Conservation (phyloP, 1,140 invertebrate species). For the Drosophila sproati region DNA sequence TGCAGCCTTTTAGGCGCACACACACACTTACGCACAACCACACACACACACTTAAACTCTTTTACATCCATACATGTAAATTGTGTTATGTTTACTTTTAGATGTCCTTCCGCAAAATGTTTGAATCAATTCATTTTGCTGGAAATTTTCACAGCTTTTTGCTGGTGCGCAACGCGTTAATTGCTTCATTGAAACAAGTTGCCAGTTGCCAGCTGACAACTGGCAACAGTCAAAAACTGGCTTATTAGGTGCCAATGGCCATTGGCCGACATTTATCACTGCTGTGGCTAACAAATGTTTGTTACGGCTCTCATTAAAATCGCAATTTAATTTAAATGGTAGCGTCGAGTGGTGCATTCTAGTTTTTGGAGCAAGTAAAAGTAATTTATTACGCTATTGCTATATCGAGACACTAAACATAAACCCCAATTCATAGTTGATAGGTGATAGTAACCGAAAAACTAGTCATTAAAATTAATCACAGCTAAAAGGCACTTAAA, state of each 20-base stretch:
- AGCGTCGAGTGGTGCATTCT: conserved; percentile 37
- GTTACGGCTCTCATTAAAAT: conserved; percentile 44
- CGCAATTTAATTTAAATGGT: conserved; percentile 61
- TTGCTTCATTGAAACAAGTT: conserved; percentile 82
- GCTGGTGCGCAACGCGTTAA: conserved; percentile 48
- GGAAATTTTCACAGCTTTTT: conserved; percentile 53
- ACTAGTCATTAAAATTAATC: conserved; percentile 77
- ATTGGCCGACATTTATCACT: conserved; percentile 44
- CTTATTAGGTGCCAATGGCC: conserved; percentile 76
- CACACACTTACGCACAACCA: conserved; percentile 21
- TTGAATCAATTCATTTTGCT: conserved; percentile 72
- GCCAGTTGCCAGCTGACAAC: conserved; percentile 40
- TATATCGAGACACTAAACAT: conserved; percentile 33
- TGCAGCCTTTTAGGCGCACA: conserved; percentile 66
- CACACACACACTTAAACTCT: conserved; percentile 18
- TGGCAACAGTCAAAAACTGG: conserved; percentile 36
- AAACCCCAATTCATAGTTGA: conserved; percentile 23
- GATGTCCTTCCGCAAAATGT: conserved; percentile 70
- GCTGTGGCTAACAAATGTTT: conserved; percentile 26
- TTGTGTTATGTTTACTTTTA: conserved; percentile 69
- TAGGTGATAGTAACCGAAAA: conserved; percentile 19
- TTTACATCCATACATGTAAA: conserved; percentile 24
- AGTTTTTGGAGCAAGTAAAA: conserved; percentile 32
- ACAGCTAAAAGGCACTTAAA: conserved; percentile 77
- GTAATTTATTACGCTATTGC: conserved; percentile 46